Percentiles rank a stretch among this genome's conserved stretches.
phyloP scores from a whole-genome alignment of 2,888 invertebrate genomes.

The Luperina testacea region DNA sequence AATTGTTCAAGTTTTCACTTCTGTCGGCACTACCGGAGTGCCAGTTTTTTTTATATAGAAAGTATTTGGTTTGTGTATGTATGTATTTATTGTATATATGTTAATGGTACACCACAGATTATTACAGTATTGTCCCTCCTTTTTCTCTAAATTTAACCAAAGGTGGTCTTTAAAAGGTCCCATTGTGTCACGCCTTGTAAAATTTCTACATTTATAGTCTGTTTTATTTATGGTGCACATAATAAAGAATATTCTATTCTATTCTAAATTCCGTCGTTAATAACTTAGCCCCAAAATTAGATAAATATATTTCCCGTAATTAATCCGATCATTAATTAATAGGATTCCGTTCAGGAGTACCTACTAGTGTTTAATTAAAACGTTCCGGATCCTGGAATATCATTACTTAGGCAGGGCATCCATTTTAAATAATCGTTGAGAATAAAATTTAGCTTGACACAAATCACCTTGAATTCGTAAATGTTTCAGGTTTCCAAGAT shows the following conservation, averaged over 20 bases:
- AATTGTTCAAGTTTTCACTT: too few species aligned
- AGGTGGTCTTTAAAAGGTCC: too few species aligned
- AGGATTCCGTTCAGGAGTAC: conserved; percentile 47
- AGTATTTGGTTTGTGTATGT: too few species aligned
- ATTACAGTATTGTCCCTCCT: too few species aligned
- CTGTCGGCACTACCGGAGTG: too few species aligned
- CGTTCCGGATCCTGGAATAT: conserved; percentile 45
- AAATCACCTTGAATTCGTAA: conserved; percentile 61
- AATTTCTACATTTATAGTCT: too few species aligned
- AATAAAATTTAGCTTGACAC: conserved; percentile 48
- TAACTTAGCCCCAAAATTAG: conserved; percentile 38
- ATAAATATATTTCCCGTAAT: conserved; percentile 60
- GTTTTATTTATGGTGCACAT: too few species aligned
- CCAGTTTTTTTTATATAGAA: too few species aligned
- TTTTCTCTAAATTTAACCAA: too few species aligned
- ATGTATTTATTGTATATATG: too few species aligned
- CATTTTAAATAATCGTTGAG: conserved; percentile 63
- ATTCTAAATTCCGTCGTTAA: conserved; percentile 13
- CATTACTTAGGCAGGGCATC: conserved; percentile 57
- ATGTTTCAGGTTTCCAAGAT: conserved; percentile 45
- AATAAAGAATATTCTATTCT: not conserved
- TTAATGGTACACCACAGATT: too few species aligned
- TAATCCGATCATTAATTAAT: conserved; percentile 60
- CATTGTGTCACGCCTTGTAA: too few species aligned
- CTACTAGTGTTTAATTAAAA: conserved; percentile 68